Evolutionary conservation across 2,113 vertebrate genomes (phyloP).

Genomic region (Mesembrinibis cayennensis): DNA sequence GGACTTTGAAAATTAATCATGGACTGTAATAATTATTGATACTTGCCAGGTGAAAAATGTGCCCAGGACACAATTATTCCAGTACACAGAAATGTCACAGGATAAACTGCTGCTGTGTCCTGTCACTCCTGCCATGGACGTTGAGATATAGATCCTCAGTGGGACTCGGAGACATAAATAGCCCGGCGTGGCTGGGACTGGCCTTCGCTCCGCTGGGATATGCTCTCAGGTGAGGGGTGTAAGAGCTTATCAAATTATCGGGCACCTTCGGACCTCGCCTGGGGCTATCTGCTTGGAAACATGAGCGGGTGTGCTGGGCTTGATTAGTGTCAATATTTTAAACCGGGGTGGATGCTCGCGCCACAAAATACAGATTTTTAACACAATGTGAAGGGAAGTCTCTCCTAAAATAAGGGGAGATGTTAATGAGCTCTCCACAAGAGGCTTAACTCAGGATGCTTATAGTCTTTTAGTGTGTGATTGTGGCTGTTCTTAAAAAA

Average conservation of each 20-base stretch:
- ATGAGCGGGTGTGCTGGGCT: neutral
- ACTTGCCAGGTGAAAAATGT: neutral
- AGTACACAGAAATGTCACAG: neutral
- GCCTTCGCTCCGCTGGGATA: neutral
- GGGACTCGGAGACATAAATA: neutral
- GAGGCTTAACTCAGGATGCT: neutral
- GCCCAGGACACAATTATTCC: neutral
- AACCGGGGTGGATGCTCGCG: neutral
- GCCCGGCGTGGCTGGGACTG: neutral
- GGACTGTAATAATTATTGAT: neutral
- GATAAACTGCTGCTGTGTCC: neutral
- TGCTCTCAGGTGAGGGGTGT: neutral
- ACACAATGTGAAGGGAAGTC: neutral
- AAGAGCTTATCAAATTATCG: neutral
- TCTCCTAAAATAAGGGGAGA: neutral
- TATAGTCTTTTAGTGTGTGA: neutral
- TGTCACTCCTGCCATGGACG: neutral
- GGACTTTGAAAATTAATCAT: neutral
- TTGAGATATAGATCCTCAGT: neutral
- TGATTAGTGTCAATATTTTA: neutral
- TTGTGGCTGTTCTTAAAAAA: neutral
- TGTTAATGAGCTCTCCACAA: slow-evolving; percentile 14
- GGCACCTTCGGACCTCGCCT: neutral
- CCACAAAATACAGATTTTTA: neutral
- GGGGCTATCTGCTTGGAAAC: neutral